Conservation (phyloP, 2,797 vertebrate species). For the Urophycis tenuis region DNA sequence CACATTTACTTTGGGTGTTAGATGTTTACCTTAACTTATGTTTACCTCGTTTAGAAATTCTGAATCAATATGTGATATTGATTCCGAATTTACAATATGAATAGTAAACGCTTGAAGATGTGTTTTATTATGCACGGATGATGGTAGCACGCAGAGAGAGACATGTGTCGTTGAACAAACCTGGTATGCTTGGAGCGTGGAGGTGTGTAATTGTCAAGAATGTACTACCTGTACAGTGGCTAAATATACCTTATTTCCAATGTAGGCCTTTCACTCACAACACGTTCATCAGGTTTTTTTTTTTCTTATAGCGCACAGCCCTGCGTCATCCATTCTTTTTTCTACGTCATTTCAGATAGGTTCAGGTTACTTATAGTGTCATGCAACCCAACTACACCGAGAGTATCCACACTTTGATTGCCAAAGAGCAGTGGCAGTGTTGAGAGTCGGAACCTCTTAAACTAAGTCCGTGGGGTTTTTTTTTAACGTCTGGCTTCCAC, state of each 20-base stretch:
- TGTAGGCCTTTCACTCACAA: conserved; percentile 35
- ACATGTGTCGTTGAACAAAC: neutral
- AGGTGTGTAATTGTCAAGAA: neutral
- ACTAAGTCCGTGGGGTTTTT: neutral
- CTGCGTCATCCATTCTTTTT: conserved; percentile 25
- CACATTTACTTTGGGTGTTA: neutral
- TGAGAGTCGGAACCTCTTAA: neutral
- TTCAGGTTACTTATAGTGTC: neutral
- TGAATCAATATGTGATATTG: too few relatives aligned
- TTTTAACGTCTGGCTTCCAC: neutral
- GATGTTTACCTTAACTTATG: too few relatives aligned
- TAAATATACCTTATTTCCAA: neutral
- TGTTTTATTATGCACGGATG: neutral
- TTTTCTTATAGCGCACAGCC: conserved; percentile 26
- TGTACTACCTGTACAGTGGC: neutral
- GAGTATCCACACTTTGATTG: neutral
- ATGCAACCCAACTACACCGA: neutral
- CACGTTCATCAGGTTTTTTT: conserved; percentile 41
- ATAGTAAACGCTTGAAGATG: too few relatives aligned
- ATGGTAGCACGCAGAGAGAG: neutral
- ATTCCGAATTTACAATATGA: too few relatives aligned
- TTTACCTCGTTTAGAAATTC: too few relatives aligned
- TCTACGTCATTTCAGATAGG: neutral
- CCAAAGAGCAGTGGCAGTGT: neutral
- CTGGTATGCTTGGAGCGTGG: neutral